Conservation (phyloP, 2,113 vertebrate genomes). For the Platichthys stellatus region DNA sequence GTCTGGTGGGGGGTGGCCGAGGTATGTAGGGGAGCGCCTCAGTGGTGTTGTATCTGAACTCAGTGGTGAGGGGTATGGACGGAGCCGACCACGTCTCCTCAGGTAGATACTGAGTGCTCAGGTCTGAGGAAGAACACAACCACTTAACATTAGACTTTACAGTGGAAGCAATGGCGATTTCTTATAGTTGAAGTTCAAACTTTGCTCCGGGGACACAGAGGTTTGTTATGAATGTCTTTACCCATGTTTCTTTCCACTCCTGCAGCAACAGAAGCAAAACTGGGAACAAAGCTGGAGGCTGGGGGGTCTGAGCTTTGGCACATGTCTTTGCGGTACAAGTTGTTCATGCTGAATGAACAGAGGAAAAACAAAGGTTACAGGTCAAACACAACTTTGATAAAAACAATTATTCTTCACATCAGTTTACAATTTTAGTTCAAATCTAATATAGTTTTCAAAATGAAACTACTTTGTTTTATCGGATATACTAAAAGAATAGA, state of each 20-base stretch:
- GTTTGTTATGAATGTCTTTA: slow-evolving; percentile 60
- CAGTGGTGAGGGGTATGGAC: slow-evolving; percentile 88
- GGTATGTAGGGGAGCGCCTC: slow-evolving; percentile 83
- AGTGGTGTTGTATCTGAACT: slow-evolving; percentile 89
- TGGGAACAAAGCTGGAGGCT: slow-evolving; percentile 77
- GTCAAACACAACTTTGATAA: neutral
- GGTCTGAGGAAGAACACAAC: slow-evolving; percentile 50
- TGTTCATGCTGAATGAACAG: slow-evolving; percentile 65
- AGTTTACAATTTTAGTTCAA: too few relatives aligned
- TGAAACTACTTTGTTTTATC: neutral
- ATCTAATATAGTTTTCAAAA: too few relatives aligned
- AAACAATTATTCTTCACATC: neutral
- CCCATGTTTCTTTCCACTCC: slow-evolving; percentile 87
- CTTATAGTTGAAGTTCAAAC: neutral
- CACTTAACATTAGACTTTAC: neutral
- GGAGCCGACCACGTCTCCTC: slow-evolving; percentile 90
- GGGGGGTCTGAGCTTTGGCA: slow-evolving; percentile 76
- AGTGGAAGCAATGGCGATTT: neutral
- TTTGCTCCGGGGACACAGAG: neutral
- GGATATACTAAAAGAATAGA: too few relatives aligned
- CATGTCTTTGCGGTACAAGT: slow-evolving; percentile 73
- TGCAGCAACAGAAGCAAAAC: slow-evolving; percentile 85
- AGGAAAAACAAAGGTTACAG: neutral
- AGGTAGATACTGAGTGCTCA: slow-evolving; percentile 82
- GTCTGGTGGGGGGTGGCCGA: slow-evolving; percentile 77